phyloP scores from a whole-genome alignment of 2,797 vertebrate species.

The Benthosema pterotum region DNA sequence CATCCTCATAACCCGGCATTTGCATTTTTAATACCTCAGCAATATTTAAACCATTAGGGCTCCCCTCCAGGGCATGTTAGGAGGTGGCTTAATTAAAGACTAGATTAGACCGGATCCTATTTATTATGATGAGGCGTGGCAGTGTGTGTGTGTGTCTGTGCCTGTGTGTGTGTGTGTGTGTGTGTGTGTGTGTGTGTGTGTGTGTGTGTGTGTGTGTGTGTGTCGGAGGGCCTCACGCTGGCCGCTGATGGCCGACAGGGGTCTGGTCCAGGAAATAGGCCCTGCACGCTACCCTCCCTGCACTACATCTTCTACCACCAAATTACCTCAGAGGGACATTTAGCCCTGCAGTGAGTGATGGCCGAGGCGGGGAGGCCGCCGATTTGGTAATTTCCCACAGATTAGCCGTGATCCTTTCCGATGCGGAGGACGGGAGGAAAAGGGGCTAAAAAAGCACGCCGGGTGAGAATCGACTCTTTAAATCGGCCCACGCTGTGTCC shows the following conservation, averaged over 20 bases:
- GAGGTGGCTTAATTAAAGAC: constrained; percentile 69
- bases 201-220: no score
- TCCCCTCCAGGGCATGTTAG: constrained; percentile 57
- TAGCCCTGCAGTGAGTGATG: constrained; percentile 37
- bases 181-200: no score
- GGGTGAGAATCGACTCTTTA: no score
- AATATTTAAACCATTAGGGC: constrained; percentile 63
- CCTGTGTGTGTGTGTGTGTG: background rate
- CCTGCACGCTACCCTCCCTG: constrained; percentile 16
- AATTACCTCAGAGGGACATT: constrained; percentile 32
- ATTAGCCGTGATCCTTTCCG: constrained; percentile 43
- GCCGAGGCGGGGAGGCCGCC: constrained; percentile 26
- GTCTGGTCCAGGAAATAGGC: constrained; percentile 29
- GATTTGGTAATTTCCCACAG: constrained; percentile 51
- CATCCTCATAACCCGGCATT: constrained; percentile 21
- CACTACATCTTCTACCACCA: constrained; percentile 48
- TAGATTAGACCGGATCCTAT: constrained; percentile 49
- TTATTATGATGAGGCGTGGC: constrained; percentile 42
- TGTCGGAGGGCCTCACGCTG: constrained; percentile 38
- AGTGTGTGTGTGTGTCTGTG: background rate
- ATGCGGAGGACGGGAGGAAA: constrained; percentile 5
- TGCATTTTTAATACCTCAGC: constrained; percentile 69
- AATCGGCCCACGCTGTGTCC: no score
- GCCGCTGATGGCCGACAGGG: constrained; percentile 32
- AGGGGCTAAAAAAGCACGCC: background rate